phyloP scores from a whole-genome alignment of 1,140 invertebrate species.

The Mercenaria mercenaria region DNA sequence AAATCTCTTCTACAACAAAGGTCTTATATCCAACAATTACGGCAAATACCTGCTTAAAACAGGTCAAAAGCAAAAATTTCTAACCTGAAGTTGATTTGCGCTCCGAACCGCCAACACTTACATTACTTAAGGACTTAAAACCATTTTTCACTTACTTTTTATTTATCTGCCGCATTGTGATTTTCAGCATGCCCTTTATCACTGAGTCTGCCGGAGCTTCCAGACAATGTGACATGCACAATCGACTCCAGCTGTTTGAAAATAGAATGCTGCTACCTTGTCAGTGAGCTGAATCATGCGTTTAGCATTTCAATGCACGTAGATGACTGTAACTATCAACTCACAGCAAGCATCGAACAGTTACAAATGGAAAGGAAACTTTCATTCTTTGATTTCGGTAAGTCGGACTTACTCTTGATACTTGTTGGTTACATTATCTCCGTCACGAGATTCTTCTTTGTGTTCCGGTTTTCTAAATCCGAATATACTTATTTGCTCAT shows the following conservation, averaged over 20 bases:
- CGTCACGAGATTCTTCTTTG: too few species aligned
- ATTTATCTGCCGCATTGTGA: too few species aligned
- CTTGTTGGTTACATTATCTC: too few species aligned
- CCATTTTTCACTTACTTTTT: too few species aligned
- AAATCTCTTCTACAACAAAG: too few species aligned
- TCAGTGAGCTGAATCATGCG: background rate
- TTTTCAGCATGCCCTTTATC: background rate
- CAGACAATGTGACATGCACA: background rate
- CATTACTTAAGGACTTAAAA: too few species aligned
- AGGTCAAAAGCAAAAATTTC: too few species aligned
- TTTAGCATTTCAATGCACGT: background rate
- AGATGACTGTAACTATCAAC: slow-evolving; percentile 33
- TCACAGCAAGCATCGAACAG: slow-evolving; percentile 1
- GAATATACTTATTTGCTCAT: too few species aligned
- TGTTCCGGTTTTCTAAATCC: background rate
- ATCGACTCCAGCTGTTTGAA: background rate
- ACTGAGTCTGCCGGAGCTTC: background rate
- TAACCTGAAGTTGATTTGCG: too few species aligned
- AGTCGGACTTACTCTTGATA: background rate
- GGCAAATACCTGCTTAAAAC: too few species aligned
- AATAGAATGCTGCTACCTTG: background rate
- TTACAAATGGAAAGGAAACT: background rate
- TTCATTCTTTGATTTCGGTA: slow-evolving; percentile 18
- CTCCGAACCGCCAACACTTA: too few species aligned
- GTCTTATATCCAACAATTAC: too few species aligned